Percentiles rank a stretch among this genome's conserved stretches.
Conservation (phyloP, 1,140 invertebrate species). For the Leptoteleia sp. region DNA sequence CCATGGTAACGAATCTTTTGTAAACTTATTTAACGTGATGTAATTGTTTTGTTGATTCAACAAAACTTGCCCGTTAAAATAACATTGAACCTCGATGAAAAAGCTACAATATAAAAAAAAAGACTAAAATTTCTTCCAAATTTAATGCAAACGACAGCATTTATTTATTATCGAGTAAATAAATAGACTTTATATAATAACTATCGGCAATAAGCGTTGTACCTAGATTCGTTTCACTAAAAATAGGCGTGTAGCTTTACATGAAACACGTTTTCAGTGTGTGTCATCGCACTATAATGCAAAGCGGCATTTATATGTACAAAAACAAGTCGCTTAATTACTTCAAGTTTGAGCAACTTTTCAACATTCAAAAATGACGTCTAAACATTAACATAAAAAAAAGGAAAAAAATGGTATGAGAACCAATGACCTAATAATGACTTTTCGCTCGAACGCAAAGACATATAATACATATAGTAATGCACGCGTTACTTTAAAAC, state of each 20-base stretch:
- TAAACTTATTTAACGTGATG: not conserved
- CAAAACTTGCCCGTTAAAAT: conserved; percentile 33
- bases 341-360: conserved; percentile 56
- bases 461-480: too few species aligned
- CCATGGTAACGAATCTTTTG: conserved; percentile 42
- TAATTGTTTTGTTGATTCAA: conserved; percentile 53
- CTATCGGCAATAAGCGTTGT: not conserved
- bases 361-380: conserved; percentile 33
- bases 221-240: conserved; percentile 44
- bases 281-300: conserved; percentile 25
- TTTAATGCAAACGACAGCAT: not conserved
- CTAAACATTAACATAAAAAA: conserved; percentile 3
- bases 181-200: not conserved
- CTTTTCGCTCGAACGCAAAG: conserved; percentile 10
- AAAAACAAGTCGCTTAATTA: conserved; percentile 48
- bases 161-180: not conserved
- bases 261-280: conserved; percentile 27
- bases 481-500: too few species aligned
- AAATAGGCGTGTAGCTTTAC: conserved; percentile 45
- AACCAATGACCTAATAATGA: not conserved
- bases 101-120: not conserved
- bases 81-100: too few species aligned
- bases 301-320: conserved; percentile 42
- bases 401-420: too few species aligned
- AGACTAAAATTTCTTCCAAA: not conserved